A percentile compares a stretch with the other conserved stretches of the same genome.
These are phyloP conservation scores for Drosophila tripunctata DNA, from an alignment of 2,888 invertebrate species.

Conservation along the genomic window DNA sequence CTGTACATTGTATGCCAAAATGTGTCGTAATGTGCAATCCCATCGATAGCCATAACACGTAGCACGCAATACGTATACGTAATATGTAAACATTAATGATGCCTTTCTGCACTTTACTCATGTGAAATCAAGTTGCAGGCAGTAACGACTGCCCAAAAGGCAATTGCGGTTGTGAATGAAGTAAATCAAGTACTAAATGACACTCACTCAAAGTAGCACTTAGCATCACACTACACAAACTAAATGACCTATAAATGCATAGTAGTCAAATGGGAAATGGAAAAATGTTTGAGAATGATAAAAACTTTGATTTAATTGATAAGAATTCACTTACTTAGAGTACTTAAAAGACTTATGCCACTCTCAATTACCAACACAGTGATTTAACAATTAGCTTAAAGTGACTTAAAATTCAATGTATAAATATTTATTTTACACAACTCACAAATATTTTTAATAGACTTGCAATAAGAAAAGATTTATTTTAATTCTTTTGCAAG, in stretches of 20 bases:
- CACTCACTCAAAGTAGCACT: neutral
- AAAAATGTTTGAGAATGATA: too few species aligned
- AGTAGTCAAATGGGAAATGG: neutral
- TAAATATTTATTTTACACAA: too few species aligned
- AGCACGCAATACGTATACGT: slow-evolving; percentile 29
- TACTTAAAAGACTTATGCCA: too few species aligned
- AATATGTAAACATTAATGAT: slow-evolving; percentile 36
- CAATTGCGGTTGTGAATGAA: slow-evolving; percentile 6
- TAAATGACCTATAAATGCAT: neutral
- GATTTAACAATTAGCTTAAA: neutral
- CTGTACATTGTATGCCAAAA: slow-evolving; percentile 47
- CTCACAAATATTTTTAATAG: neutral
- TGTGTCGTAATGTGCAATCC: slow-evolving; percentile 52
- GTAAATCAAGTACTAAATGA: neutral
- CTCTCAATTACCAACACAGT: neutral
- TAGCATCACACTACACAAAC: too few species aligned
- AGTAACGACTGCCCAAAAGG: slow-evolving; percentile 5
- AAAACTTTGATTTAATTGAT: too few species aligned
- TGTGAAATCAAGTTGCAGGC: slow-evolving; percentile 18
- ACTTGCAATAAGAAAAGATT: neutral
- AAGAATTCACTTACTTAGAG: too few species aligned
- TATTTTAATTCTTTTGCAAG: neutral
- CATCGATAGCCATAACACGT: slow-evolving; percentile 39
- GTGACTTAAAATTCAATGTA: too few species aligned
- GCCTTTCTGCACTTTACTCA: neutral